Base-by-base conservation (phyloP, 1,140 invertebrate species). In the Drosophila punjabiensis region DNA sequence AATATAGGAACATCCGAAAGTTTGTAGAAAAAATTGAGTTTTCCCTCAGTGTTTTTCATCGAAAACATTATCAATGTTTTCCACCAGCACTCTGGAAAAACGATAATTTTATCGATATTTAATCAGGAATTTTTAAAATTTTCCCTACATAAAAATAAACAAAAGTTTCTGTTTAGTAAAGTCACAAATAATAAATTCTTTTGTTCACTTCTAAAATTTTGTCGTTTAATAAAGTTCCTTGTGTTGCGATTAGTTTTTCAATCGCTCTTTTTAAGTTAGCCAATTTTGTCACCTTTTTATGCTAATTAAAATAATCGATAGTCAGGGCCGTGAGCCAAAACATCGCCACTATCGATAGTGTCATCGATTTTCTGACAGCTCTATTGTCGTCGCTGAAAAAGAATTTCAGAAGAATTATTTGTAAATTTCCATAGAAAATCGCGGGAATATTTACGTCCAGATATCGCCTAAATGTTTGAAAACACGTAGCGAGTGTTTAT, bases 401-500 rank as follows among this genome's bases (percentile, higher is more conserved):
- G 63, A 84, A 81, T 89, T 85, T 85, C 75, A 86, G 86, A 77
- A 78, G 58, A 90, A 86, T 82, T 84, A 71, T 85, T 89, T 75
- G 59, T 66, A 75, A 67, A 77, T 82, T 75, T 74, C 32, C 73
- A 73, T 77, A 65, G 81, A 90, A 81, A 89, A 90, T 82, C 82
- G 88, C 76, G 77, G 77, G 82, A 87, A 90, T 75, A 84, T 81
- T 79, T 85, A 84, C 88, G 79, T 79, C 70, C 67, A 87, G 64
- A 69, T 35, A 67, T 68, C 86, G 82, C 76, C 83, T 91, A 91
- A 91, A 91, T 91, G 88, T 91, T 91, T 88, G 79, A 59, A 82
- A 80, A 88, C 83, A 91, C 87, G 60, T 75, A 81, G 76, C 80
- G 73, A 59, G 84, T 85, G 79, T 77, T 82, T 77, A 70, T 81